These are phyloP conservation scores for Spicauda simplicius DNA, from an alignment of 2,888 invertebrate genomes.

Conservation along the genomic window DNA sequence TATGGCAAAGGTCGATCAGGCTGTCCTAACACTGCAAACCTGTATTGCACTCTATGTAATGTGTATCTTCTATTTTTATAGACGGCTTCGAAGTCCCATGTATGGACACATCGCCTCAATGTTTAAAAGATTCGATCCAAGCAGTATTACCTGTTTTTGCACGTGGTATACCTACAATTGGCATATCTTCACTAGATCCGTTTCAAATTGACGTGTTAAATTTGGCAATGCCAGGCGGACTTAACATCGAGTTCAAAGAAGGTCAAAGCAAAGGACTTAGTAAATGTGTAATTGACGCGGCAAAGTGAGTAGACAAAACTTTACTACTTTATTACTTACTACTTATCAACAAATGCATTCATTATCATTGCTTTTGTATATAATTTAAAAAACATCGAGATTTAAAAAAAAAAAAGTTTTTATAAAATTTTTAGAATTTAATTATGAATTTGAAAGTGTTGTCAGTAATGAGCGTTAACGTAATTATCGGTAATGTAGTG, in stretches of 20 bases:
- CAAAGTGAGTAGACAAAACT: constrained; percentile 49
- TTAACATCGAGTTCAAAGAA: constrained; percentile 53
- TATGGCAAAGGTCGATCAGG: no score
- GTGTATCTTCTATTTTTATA: constrained; percentile 23
- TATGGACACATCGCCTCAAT: constrained; percentile 49
- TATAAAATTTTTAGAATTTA: no score
- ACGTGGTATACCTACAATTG: constrained; percentile 55
- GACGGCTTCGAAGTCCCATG: constrained; percentile 52
- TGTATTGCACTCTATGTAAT: no score
- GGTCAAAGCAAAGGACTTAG: constrained; percentile 57
- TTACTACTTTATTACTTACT: neutral
- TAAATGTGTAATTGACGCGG: constrained; percentile 58
- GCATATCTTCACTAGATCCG: constrained; percentile 57
- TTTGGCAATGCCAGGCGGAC: constrained; percentile 55
- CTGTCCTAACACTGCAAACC: no score
- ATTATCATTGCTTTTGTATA: no score
- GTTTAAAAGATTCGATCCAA: constrained; percentile 55
- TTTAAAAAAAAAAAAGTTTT: no score
- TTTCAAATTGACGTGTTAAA: constrained; percentile 54
- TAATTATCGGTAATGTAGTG: no score
- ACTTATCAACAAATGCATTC: no score
- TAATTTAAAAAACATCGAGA: no score
- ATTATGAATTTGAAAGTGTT: no score
- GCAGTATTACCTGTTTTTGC: constrained; percentile 52
- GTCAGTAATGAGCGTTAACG: no score